These are phyloP conservation scores for Anguilla anguilla DNA, from an alignment of 2,797 vertebrate species.

Conservation along the genomic window DNA sequence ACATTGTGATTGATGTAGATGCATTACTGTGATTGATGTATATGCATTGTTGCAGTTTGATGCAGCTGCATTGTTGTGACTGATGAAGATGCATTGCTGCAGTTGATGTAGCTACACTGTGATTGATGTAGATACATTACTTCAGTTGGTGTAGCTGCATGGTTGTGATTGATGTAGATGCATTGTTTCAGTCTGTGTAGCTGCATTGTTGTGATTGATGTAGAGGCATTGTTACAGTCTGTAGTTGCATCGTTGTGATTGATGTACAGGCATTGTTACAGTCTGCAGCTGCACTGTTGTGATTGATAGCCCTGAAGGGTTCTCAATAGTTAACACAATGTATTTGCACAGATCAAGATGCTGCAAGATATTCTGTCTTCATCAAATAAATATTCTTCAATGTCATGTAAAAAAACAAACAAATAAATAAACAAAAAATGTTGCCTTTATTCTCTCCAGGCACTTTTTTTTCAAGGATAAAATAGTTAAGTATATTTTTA, in stretches of 20 bases:
- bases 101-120: background rate
- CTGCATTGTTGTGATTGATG: background rate
- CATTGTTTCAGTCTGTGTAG: background rate
- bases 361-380: background rate
- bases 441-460: background rate
- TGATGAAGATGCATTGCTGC: no score
- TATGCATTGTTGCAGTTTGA: background rate
- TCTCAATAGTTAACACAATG: background rate
- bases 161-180: no score
- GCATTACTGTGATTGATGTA: background rate
- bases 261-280: no score
- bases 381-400: background rate
- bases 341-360: background rate
- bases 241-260: no score
- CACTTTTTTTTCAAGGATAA: background rate
- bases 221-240: no score
- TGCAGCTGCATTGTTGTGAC: no score
- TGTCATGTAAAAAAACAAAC: background rate
- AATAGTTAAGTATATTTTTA: background rate
- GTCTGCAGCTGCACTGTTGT: background rate
- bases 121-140: background rate
- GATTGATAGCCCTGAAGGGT: background rate
- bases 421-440: background rate
- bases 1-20: background rate
- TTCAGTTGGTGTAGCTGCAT: background rate